Percentiles rank a stretch among this genome's conserved stretches.
These are phyloP conservation scores for Pavo muticus DNA, from an alignment of 2,113 vertebrate species.

Conservation along the genomic window DNA sequence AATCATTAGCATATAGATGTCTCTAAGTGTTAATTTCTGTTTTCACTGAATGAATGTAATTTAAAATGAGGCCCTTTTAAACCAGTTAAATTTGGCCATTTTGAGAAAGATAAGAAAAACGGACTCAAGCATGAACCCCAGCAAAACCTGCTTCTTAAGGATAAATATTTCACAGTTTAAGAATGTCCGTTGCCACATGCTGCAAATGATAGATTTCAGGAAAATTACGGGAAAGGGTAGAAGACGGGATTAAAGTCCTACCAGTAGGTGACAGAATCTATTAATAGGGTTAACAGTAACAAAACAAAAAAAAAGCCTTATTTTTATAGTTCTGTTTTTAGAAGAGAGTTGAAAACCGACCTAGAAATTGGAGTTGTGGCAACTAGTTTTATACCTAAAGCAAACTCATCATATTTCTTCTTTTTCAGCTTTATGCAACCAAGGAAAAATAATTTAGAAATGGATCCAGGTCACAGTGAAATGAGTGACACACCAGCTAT, in stretches of 20 bases:
- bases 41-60: conserved; percentile 85
- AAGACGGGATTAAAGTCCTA: conserved; percentile 33
- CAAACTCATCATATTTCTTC: neutral
- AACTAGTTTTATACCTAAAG: conserved; percentile 57
- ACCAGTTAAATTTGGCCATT: conserved; percentile 82
- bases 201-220: conserved; percentile 73
- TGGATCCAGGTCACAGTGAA: neutral
- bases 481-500: neutral
- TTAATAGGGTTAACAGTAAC: conserved; percentile 56
- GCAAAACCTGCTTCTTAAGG: conserved; percentile 75
- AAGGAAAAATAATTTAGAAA: neutral
- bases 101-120: conserved; percentile 81
- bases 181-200: conserved; percentile 32
- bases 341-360: neutral
- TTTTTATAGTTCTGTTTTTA: conserved; percentile 24
- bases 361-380: neutral
- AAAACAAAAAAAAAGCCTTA: conserved; percentile 15
- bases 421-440: conserved; percentile 1
- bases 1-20: conserved; percentile 87
- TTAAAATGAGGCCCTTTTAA: conserved; percentile 84
- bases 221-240: conserved; percentile 12
- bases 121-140: conserved; percentile 73
- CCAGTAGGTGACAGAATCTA: conserved; percentile 14
- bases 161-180: conserved; percentile 68
- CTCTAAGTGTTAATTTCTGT: conserved; percentile 86